Base-by-base conservation (phyloP, 2,888 invertebrate genomes). In the Dasysyrphus tricinctus region DNA sequence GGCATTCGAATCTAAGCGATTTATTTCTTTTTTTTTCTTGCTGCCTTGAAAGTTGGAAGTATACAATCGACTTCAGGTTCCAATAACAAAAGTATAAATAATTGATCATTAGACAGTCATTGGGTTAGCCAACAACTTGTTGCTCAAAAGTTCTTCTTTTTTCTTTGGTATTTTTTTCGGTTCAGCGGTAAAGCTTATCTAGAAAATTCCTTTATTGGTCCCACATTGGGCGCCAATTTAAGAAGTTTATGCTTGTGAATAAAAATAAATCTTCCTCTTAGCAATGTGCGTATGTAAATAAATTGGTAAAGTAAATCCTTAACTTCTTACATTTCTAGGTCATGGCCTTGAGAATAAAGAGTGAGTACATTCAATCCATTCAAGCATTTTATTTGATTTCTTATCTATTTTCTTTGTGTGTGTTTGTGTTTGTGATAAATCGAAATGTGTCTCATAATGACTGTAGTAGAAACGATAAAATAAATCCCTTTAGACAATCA, bases 301-400 rank as follows among this genome's bases (percentile, higher is more conserved):
- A 24, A 24, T 24, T 24, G 24, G 24, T 24, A 24, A 24, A 24
- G 1, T 24, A 24, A 24, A 24, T 24, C 24, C 24, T 2, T 24
- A 37, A 37, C 8, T 9, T 37, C 7, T 7, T 37, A 37, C 7
- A 37, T 9, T 37, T 9, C 37, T 37, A 37, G 1, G 1, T 37
- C 24, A 24, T 24, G 11, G 24, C 9, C 9, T 49, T 19, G 19
- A 9, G 19, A 19, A 2, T 24, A 24, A 24, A 24, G 24, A 24
- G 1, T 24, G 24, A 24, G 24, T 24, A 24, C 32, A 32, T 56
- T 56, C 56, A 56, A n/a, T 32, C 29, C 32, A 32, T 56, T 56
- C 56, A 56, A n/a, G 57, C 57, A 57, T 57, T 57, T 57, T 19
- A 57, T 57, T 56, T 32, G n/a, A 56, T 57, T 57, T 16, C 16